Percentiles rank a stretch among this genome's conserved stretches.
Conservation (phyloP, 2,113 vertebrate species). For the Morone saxatilis region DNA sequence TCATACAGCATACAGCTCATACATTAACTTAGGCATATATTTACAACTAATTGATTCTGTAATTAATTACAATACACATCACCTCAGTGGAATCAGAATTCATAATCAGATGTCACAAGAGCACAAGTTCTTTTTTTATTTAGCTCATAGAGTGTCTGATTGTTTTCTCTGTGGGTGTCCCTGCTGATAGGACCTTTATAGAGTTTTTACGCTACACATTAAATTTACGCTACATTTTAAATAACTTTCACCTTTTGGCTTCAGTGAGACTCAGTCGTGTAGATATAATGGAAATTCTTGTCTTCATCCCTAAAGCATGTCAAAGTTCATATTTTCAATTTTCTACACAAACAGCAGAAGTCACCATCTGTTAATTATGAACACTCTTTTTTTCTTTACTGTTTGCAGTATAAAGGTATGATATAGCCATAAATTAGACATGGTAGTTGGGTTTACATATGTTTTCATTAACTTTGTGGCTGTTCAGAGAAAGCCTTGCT, state of each 20-base stretch:
- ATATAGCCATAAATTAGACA: background rate
- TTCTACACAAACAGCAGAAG: background rate
- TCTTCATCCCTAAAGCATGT: conserved; percentile 3
- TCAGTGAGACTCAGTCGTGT: background rate
- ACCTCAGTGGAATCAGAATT: conserved; percentile 22
- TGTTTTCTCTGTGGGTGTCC: background rate
- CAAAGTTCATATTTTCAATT: background rate
- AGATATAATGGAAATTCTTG: background rate
- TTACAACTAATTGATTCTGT: conserved; percentile 44
- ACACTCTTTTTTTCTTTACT: background rate
- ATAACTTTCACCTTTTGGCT: conserved; percentile 17
- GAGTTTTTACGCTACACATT: background rate
- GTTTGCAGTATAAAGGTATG: background rate
- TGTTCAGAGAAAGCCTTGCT: background rate
- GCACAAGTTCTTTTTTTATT: background rate
- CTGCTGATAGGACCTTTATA: background rate
- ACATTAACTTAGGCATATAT: conserved; percentile 55
- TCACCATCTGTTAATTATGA: background rate
- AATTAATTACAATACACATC: conserved; percentile 50
- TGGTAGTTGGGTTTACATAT: background rate
- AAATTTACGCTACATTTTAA: background rate
- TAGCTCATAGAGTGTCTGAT: background rate
- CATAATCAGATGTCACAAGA: conserved; percentile 54
- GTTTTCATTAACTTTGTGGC: background rate
- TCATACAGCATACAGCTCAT: conserved; percentile 7